Base-by-base conservation (phyloP, 2,113 vertebrate genomes). In the Vulpes ferrilata region DNA sequence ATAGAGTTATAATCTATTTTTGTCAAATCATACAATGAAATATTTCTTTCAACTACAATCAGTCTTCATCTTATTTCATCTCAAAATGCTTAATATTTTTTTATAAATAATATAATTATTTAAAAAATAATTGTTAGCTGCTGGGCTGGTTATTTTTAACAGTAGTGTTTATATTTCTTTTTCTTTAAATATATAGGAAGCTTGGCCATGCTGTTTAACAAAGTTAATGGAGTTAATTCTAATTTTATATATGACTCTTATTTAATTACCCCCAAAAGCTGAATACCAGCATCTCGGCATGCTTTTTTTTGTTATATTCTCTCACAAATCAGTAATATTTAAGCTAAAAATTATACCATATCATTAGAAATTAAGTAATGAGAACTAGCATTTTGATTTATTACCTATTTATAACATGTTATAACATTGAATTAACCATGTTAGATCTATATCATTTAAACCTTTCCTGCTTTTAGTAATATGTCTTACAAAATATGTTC, bases 381-480 rank as follows among this genome's bases (percentile, higher is more conserved):
- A 95, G 55, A 94, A 89, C 91, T 65, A 95, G 7, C 22, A 86
- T 79, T 92, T 94, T 93, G 30, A 96, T 59, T 69, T 82, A 57
- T n/a, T 85, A 65, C 53, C 13, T 73, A 85, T 83, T 84, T 84
- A 82, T 78, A 95, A 73, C 43, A 92, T 87, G 43, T n/a, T 94
- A 64, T n/a, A 85, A 65, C 23, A 79, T 86, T 86, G 79, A 92
- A 97, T 87, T 90, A 97, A 96, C 62, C 87, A 96, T 84, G 38
- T 67, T 92, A 65, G 32, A 85, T 17, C 59, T 82, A 69, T 2
- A 51, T 94, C 48, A 88, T 88, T 97, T 92, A 89, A 85, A 89
- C 73, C 32, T 94, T 93, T 67, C 78, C 35, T 83, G 59, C 22
- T 89, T 38, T 96, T 91, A 94, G 10, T 85, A 85, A 80, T 92